Evolutionary conservation across 2,113 vertebrate species (phyloP), one percentile per base, ranked within the genome.

Genomic region (Anarrhichthys ocellatus): DNA sequence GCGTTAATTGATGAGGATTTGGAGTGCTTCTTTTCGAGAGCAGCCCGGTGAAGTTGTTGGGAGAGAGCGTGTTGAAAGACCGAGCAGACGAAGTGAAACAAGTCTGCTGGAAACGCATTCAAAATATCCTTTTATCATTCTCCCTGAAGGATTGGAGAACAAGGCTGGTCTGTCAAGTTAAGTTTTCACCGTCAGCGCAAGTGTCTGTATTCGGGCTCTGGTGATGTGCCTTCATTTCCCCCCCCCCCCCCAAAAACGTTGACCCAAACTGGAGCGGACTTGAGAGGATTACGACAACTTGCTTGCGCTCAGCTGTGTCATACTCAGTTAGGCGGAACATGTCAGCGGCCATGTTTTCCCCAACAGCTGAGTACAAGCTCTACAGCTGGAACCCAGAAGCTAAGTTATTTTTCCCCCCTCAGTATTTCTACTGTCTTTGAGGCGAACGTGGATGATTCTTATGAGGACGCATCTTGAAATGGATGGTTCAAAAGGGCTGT

Each of bases 201-300:
- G 59, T 5, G 27, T 64, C 62, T 42, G 34, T 34, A 34, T 58
- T 29, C 7, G 5, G 20, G n/a, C 44, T 50, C 15, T 7, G 10
- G 29, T 18, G 50, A 70, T 22, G 9, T 8, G 13, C n/a, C 76
- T 50, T 32, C 14, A 13, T 32, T 70, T 24, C 29, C 40, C 14
- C 44, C 44, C 18, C 6, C 3, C 15, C 2, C 3, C 5, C 29
- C 29, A 62, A 34, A 70, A 42, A 20, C 9, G 38, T 65, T n/a
- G 48, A 48, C 40, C 66, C 42, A 38, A 42, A 80, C 18, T 69
- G 63, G 14, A 61, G 50, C 15, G 4, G n/a, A 65, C 74, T 50
- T 62, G 5, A 18, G 15, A 71, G 34, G 62, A 72, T 50, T 34
- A 9, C 38, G 27, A 18, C 1, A 9, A 46, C 3, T 8, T 22